These are phyloP conservation scores for Rhinolophus ferrumequinum DNA, from an alignment of 2,113 vertebrate species.

Conservation along the genomic window DNA sequence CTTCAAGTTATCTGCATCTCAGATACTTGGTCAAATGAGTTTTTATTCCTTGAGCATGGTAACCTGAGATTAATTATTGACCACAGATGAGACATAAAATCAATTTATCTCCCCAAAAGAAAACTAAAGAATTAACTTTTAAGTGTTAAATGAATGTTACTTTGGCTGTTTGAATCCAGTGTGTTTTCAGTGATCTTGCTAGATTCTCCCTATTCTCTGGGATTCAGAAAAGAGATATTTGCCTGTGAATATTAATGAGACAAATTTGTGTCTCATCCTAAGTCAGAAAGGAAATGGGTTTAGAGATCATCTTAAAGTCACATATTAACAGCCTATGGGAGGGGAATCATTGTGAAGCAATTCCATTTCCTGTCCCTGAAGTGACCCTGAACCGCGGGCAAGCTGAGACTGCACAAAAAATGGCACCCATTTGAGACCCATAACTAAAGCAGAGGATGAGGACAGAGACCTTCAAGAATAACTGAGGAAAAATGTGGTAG, in stretches of 20 bases:
- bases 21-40: conserved; percentile 7
- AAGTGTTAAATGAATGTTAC: conserved; percentile 1
- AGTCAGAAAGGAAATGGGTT: conserved; percentile 10
- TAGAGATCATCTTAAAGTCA: conserved; percentile 35
- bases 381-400: not conserved
- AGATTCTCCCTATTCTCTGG: not conserved
- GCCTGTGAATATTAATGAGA: conserved; percentile 3
- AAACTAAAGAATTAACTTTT: conserved; percentile 32
- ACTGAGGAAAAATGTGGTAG: not conserved
- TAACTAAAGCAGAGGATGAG: not conserved
- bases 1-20: not conserved
- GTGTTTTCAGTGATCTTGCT: conserved; percentile 57
- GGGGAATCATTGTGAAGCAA: not conserved
- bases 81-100: conserved; percentile 27
- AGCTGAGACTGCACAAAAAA: not conserved
- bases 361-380: conserved; percentile 42
- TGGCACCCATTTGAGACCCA: not conserved
- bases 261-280: conserved; percentile 17
- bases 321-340: not conserved
- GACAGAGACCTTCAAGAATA: conserved; percentile 4
- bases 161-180: conserved; percentile 18
- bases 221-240: conserved; percentile 51
- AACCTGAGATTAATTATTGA: conserved; percentile 47
- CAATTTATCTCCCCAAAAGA: conserved; percentile 10
- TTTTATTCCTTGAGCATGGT: conserved; percentile 19